Conservation (phyloP, 2,888 invertebrate genomes). For the Heliconius aoede region DNA sequence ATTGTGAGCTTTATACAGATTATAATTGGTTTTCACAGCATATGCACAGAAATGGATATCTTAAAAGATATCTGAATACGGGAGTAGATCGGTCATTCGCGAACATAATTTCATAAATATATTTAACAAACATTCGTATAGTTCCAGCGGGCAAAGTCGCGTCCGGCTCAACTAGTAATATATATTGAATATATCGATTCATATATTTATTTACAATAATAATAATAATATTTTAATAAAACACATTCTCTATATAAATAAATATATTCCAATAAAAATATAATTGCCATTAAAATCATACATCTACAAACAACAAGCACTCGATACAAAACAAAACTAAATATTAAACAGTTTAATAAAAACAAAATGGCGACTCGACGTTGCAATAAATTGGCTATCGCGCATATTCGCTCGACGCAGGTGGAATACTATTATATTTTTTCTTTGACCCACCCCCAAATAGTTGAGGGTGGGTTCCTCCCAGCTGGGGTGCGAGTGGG, state of each 20-base stretch:
- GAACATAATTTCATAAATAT: too few relatives aligned
- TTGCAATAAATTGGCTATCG: conserved; percentile 68
- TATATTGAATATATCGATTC: background rate
- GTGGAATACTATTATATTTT: conserved; percentile 80
- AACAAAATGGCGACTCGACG: conserved; percentile 81
- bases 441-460: conserved; percentile 76
- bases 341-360: conserved; percentile 48
- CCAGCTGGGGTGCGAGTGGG: conserved; percentile 69
- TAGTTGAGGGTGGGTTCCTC: conserved; percentile 68
- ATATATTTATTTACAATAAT: background rate
- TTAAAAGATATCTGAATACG: too few relatives aligned
- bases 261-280: background rate
- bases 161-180: too few relatives aligned
- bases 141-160: too few relatives aligned
- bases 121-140: too few relatives aligned
- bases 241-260: background rate
- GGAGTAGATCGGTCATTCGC: too few relatives aligned
- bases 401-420: conserved; percentile 75
- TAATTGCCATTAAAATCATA: background rate
- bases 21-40: too few relatives aligned
- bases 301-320: background rate
- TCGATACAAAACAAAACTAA: conserved; percentile 10
- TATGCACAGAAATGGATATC: too few relatives aligned
- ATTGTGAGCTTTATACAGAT: too few relatives aligned
- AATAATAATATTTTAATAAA: background rate